Conservation (phyloP, 2,113 vertebrate genomes). For the Microtus ochrogaster region DNA sequence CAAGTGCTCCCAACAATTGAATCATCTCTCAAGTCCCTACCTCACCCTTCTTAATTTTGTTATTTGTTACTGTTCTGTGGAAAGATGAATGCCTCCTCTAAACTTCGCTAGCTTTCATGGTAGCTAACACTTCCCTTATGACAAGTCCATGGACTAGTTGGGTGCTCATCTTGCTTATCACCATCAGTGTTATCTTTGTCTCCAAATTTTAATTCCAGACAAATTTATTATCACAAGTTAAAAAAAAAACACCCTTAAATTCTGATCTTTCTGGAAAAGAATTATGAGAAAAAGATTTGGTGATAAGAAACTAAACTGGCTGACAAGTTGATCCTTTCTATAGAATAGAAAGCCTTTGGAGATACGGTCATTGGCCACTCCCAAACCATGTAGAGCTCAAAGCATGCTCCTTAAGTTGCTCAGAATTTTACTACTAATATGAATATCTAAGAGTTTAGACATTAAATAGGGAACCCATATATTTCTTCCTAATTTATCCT, state of each 20-base stretch:
- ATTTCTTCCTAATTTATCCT: slow-evolving; percentile 31
- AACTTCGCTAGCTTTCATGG: background rate
- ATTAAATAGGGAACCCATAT: background rate
- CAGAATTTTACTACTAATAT: background rate
- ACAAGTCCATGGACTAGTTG: background rate
- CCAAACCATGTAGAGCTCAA: background rate
- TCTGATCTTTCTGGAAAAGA: slow-evolving; percentile 10
- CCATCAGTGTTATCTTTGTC: background rate
- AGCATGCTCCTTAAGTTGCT: background rate
- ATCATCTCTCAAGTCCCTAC: background rate
- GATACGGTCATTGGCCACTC: background rate
- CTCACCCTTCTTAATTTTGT: background rate
- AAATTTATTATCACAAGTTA: slow-evolving; percentile 32
- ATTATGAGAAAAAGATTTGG: background rate
- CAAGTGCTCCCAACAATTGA: background rate
- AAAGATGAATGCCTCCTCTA: background rate
- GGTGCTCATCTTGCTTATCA: background rate
- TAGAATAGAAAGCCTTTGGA: background rate
- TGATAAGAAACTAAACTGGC: slow-evolving; percentile 30
- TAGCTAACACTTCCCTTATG: background rate
- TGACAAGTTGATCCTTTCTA: slow-evolving; percentile 6
- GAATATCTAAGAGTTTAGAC: background rate
- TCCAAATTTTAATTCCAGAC: slow-evolving; percentile 45
- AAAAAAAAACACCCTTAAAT: slow-evolving; percentile 54
- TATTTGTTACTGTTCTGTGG: background rate